Conservation (phyloP, 2,888 invertebrate genomes). For the Pomacea canaliculata region DNA sequence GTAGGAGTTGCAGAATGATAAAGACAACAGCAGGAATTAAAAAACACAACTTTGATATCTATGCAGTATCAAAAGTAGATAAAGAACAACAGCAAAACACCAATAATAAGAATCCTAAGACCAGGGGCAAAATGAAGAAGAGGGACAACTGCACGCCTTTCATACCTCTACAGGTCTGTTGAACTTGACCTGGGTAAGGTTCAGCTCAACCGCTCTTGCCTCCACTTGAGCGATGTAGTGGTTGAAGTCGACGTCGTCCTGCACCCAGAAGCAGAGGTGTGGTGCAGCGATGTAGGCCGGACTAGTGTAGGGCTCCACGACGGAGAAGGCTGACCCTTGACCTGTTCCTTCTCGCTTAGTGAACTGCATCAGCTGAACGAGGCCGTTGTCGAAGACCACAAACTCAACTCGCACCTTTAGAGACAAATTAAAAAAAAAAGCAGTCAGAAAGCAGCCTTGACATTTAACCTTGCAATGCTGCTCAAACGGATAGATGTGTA, state of each 20-base stretch:
- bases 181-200: conserved; percentile 1
- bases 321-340: background rate
- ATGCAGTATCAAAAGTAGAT: too few relatives aligned
- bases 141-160: background rate
- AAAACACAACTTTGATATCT: too few relatives aligned
- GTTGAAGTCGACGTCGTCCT: conserved; percentile 27
- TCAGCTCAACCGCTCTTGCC: background rate
- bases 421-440: background rate
- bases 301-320: conserved; percentile 5
- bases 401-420: conserved; percentile 12
- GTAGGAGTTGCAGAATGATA: too few relatives aligned
- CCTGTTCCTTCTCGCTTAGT: background rate
- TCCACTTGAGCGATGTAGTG: conserved; percentile 21
- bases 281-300: conserved; percentile 19
- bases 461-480: background rate
- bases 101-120: too few relatives aligned
- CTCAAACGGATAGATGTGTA: too few relatives aligned
- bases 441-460: background rate
- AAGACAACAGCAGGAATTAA: too few relatives aligned
- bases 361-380: conserved; percentile 19
- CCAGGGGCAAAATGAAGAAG: too few relatives aligned
- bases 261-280: conserved; percentile 21
- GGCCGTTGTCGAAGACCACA: conserved; percentile 22
- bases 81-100: background rate
- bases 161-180: conserved; percentile 17